Conservation (phyloP, 2,113 vertebrate genomes). For the Ameiurus melas region DNA sequence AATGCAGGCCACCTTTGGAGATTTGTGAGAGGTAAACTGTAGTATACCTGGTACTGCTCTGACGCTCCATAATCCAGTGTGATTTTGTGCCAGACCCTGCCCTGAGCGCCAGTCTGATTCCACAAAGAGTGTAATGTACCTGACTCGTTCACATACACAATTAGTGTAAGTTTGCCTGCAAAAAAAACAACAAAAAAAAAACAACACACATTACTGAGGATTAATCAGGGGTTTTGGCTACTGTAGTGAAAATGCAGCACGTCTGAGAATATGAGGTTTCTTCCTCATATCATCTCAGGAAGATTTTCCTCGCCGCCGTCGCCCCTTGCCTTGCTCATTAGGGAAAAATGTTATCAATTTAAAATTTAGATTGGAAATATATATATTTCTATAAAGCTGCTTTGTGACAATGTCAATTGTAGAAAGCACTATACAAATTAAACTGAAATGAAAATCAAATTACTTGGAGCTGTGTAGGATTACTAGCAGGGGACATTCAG, state of each 20-base stretch:
- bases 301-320: too few species aligned
- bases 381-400: too few species aligned
- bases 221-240: not conserved
- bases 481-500: not conserved
- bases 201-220: not conserved
- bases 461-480: not conserved
- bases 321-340: too few species aligned
- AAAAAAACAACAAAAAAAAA: not conserved
- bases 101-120: slow-evolving; percentile 51
- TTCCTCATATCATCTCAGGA: too few species aligned
- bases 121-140: slow-evolving; percentile 59
- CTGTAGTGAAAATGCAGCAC: not conserved
- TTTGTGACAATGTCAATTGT: too few species aligned
- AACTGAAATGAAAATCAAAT: too few species aligned
- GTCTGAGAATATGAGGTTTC: too few species aligned
- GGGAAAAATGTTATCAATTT: too few species aligned
- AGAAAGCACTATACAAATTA: too few species aligned
- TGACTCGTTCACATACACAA: slow-evolving; percentile 66
- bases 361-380: too few species aligned
- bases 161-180: slow-evolving; percentile 56
- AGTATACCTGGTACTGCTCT: slow-evolving; percentile 64
- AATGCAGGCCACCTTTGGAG: not conserved
- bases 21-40: not conserved
- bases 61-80: slow-evolving; percentile 68
- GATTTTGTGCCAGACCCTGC: slow-evolving; percentile 59